Conservation (phyloP, 2,797 vertebrate genomes). For the Salmo trutta region DNA sequence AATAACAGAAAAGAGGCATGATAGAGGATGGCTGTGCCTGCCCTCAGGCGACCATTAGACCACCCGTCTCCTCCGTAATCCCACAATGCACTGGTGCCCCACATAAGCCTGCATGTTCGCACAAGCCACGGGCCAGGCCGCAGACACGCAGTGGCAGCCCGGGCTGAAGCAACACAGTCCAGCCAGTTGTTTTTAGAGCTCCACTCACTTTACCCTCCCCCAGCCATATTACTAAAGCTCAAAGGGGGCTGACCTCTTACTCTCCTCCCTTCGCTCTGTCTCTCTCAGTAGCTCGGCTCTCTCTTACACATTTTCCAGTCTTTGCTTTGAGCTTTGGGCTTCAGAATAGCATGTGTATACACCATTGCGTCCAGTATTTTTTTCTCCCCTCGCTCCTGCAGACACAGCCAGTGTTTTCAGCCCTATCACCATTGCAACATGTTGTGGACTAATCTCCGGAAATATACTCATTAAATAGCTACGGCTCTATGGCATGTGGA, state of each 20-base stretch:
- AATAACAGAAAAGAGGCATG: conserved; percentile 40
- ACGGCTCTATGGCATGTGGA: not conserved
- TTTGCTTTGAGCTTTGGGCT: not conserved
- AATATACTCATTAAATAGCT: not conserved
- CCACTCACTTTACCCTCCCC: not conserved
- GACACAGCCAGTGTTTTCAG: not conserved
- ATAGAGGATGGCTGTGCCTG: conserved; percentile 61
- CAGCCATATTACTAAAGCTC: not conserved
- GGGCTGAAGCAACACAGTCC: conserved; percentile 3
- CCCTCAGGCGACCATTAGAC: conserved; percentile 57
- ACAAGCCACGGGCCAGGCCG: conserved; percentile 20
- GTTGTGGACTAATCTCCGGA: not conserved
- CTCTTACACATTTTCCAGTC: not conserved
- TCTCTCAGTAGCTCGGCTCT: not conserved
- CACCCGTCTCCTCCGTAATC: conserved; percentile 58
- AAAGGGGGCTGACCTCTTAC: not conserved
- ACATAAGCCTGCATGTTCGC: conserved; percentile 30
- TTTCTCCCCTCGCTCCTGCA: not conserved
- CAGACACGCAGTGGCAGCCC: not conserved
- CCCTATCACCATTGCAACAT: not conserved
- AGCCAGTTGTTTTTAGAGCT: not conserved
- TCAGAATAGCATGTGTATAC: not conserved
- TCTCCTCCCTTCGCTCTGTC: conserved; percentile 39
- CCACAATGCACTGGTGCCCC: conserved; percentile 42
- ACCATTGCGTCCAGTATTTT: not conserved